Evolutionary conservation across 1,140 invertebrate genomes (phyloP), one percentile per base, ranked within the genome.

Genomic region (Cotesia typhae): DNA sequence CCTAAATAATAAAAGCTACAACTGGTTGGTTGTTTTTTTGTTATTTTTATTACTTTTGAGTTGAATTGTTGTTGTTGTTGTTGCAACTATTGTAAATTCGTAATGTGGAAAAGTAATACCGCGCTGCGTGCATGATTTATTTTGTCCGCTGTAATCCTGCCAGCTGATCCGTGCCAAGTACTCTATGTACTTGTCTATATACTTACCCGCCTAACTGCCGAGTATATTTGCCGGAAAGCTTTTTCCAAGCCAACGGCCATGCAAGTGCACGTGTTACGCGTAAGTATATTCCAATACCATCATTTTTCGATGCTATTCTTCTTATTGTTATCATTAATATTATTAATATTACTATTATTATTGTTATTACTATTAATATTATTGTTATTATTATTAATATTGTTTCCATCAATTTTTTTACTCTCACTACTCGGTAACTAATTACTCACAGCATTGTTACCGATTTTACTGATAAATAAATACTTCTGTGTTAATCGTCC

Each of bases 211-310:
- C 20, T 28, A 20, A 38, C 59, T 70, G 12, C 53, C 36, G 36
- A 55, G 37, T 53, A 37, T 52, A 66, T 70, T 70, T 70, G 28
- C 47, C 69, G 60, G 69, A 28, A 70, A 51, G 47, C 59, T 35
- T 68, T 68, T 64, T 28, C 6, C 59, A 28, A 61, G 57, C 55
- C 69, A 70, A 70, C 69, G 47, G 10, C 61, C 35, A 64, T 64
- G 17, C 28, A 41, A 17, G 37, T 64, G 60, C 69, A 53, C 60
- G 61, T 47, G 51, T 52, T 47, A 70, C 69, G 69, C 53, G 69
- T 70, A 70, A 70, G 69, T 70, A 70, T 64, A 53, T 20, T 70
- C 35, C 6, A 41, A 41, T 61, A 70, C 47, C 59, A 41, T n/a
- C 61, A 64, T 47, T 9, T 47, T 47, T 47, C 41, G 41, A 70